These are phyloP conservation scores for Ciconia boyciana DNA, from an alignment of 2,113 vertebrate species.

Conservation along the genomic window DNA sequence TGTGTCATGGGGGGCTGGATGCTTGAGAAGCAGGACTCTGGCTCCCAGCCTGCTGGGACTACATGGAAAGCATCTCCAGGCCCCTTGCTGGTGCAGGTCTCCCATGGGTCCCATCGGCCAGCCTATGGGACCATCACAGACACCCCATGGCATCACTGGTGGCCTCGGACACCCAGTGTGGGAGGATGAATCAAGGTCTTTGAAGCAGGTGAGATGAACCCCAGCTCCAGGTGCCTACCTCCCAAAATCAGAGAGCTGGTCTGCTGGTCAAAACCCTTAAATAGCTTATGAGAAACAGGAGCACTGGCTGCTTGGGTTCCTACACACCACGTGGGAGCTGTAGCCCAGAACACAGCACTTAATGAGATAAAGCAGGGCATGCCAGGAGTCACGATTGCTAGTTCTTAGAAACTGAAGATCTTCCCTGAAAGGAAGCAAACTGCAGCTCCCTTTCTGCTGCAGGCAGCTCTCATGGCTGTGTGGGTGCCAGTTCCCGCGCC, in stretches of 20 bases:
- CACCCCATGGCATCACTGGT: background rate
- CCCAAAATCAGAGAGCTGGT: background rate
- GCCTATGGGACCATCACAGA: background rate
- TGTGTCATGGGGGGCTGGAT: background rate
- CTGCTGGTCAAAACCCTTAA: background rate
- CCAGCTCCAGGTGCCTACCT: background rate
- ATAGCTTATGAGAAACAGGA: background rate
- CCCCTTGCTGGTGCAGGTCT: background rate
- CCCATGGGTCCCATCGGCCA: background rate
- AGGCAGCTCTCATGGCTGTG: background rate
- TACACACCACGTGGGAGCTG: background rate
- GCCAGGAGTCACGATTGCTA: background rate
- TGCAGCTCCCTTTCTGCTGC: background rate
- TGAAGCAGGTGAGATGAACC: background rate
- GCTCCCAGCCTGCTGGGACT: background rate
- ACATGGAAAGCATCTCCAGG: background rate
- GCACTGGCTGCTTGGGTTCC: background rate
- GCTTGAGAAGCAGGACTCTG: background rate
- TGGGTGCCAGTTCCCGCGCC: fast-evolving
- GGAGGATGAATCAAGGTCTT: background rate
- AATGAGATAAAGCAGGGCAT: background rate
- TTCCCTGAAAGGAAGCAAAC: background rate
- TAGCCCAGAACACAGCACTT: background rate
- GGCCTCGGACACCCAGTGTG: background rate
- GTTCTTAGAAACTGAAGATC: background rate